Conservation (phyloP, 1,140 invertebrate species). For the Drosophila oshimai region DNA sequence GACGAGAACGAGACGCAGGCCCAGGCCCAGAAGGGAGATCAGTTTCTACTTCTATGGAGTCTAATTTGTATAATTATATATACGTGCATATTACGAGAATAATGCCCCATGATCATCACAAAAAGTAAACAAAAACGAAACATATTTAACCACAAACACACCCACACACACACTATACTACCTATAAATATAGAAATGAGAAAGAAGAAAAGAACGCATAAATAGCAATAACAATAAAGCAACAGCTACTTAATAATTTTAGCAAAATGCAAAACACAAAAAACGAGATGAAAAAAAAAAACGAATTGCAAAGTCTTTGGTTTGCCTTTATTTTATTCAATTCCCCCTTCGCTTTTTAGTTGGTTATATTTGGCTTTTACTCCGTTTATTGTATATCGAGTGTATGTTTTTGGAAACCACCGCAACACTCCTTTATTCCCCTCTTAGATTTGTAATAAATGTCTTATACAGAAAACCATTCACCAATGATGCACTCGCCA, state of each 20-base stretch:
- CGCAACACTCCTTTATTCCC: background rate
- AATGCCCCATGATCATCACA: conserved; percentile 65
- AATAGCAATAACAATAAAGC: conserved; percentile 73
- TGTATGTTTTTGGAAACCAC: background rate
- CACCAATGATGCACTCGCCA: conserved; percentile 16
- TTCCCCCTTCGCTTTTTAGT: conserved; percentile 1
- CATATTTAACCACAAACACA: conserved; percentile 53
- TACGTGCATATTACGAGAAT: conserved; percentile 31
- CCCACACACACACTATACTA: conserved; percentile 44
- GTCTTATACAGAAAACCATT: conserved; percentile 32
- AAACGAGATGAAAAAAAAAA: conserved; percentile 26
- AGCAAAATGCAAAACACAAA: conserved; percentile 69
- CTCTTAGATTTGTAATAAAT: conserved; percentile 15
- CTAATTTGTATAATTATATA: conserved; percentile 49
- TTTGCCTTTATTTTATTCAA: conserved; percentile 31
- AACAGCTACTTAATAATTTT: conserved; percentile 80
- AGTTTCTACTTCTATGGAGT: conserved; percentile 24
- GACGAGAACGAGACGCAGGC: background rate
- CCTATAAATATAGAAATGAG: conserved; percentile 34
- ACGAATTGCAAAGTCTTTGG: conserved; percentile 31
- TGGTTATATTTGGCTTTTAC: conserved; percentile 2
- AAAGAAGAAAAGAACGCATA: conserved; percentile 54
- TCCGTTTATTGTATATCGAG: too few species aligned
- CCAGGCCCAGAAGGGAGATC: background rate
- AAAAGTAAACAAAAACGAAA: conserved; percentile 43